A percentile compares a stretch with the other conserved stretches of the same genome.
Evolutionary conservation across 2,888 invertebrate genomes (phyloP).

Genomic region (Acanthoscelides obtectus): DNA sequence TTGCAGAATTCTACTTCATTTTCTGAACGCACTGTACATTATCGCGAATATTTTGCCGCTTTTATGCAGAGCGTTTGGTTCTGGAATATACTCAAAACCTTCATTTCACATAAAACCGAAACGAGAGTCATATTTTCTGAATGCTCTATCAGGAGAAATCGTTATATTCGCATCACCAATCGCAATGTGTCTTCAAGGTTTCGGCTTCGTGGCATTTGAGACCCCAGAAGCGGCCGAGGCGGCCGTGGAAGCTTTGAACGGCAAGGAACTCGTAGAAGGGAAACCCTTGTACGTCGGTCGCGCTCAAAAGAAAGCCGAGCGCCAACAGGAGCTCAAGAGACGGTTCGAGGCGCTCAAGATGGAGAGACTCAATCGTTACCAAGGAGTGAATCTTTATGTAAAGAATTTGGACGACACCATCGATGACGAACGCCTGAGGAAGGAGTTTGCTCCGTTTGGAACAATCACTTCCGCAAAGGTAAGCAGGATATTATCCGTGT

Average conservation of each 20-base stretch:
- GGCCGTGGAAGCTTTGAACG: slow-evolving; percentile 88
- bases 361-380: slow-evolving; percentile 81
- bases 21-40: no score
- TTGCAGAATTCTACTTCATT: no score
- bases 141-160: no score
- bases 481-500: neutral
- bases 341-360: slow-evolving; percentile 94
- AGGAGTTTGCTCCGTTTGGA: slow-evolving; percentile 93
- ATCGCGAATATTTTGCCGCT: no score
- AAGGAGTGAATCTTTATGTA: slow-evolving; percentile 96
- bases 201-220: slow-evolving; percentile 98
- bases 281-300: slow-evolving; percentile 92
- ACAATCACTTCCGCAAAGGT: slow-evolving; percentile 99
- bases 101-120: no score
- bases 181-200: no score
- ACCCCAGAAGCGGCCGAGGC: slow-evolving; percentile 92
- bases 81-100: no score
- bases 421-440: slow-evolving; percentile 91
- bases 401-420: slow-evolving; percentile 98
- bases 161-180: no score
- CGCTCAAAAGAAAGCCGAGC: slow-evolving; percentile 97
- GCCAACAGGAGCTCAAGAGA: slow-evolving; percentile 94
- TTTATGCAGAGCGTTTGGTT: no score
- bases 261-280: slow-evolving; percentile 77
- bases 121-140: no score